Percentiles rank a stretch among this genome's conserved stretches.
Conservation (phyloP, 2,113 vertebrate genomes). For the Phocoena phocoena region DNA sequence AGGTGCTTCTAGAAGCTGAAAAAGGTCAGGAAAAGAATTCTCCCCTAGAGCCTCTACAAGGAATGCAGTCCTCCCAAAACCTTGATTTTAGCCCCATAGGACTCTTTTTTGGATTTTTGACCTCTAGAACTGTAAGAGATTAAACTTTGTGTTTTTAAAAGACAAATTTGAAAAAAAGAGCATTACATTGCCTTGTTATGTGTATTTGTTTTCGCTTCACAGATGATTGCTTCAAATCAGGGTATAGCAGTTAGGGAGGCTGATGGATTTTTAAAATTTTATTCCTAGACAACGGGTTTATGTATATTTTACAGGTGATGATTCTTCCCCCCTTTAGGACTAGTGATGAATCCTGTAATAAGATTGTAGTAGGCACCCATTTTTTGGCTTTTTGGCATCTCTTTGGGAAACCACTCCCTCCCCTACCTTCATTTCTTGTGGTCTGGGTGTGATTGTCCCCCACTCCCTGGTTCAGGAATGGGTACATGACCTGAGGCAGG, state of each 20-base stretch:
- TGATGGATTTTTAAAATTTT: neutral
- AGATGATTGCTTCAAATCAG: neutral
- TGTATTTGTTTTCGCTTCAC: neutral
- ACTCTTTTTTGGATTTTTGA: neutral
- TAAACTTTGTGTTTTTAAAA: neutral
- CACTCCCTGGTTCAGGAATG: neutral
- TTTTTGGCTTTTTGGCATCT: neutral
- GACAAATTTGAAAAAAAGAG: neutral
- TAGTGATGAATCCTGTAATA: neutral
- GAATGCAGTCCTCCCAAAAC: neutral
- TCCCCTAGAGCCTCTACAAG: neutral
- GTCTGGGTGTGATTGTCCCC: neutral
- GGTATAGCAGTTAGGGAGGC: neutral
- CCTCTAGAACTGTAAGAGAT: neutral
- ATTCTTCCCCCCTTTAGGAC: rapidly evolving
- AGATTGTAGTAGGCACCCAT: neutral
- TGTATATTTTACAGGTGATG: neutral
- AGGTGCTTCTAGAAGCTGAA: neutral
- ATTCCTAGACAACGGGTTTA: neutral
- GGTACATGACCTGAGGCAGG: neutral
- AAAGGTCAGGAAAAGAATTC: neutral
- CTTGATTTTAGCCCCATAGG: neutral
- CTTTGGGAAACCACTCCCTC: neutral
- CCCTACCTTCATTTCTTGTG: neutral
- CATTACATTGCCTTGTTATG: neutral